phyloP scores from a whole-genome alignment of 2,888 invertebrate species.

The Ditula angustiorana region DNA sequence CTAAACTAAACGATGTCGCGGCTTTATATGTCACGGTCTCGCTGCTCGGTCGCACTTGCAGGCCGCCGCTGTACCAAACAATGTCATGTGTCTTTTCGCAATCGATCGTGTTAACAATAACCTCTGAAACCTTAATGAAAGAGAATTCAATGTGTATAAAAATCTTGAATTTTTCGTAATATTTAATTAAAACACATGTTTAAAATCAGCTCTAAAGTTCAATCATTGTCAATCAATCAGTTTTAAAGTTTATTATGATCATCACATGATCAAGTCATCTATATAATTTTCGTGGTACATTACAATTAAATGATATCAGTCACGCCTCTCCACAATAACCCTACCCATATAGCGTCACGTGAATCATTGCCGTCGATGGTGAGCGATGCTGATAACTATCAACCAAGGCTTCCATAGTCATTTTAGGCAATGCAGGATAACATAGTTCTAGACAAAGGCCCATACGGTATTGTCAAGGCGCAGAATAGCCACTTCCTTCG shows the following conservation, averaged over 20 bases:
- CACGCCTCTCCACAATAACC: slow-evolving; percentile 24
- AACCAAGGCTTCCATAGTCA: slow-evolving; percentile 43
- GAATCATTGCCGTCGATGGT: slow-evolving; percentile 14
- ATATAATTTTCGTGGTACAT: not conserved
- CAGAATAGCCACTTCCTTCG: slow-evolving; percentile 84
- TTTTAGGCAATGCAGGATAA: slow-evolving; percentile 76
- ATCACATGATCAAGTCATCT: not conserved
- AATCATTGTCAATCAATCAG: too few species aligned
- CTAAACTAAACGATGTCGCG: slow-evolving; percentile 16
- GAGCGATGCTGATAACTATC: slow-evolving; percentile 22
- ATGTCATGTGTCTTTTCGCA: slow-evolving; percentile 82
- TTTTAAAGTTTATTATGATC: too few species aligned
- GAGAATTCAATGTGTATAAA: not conserved
- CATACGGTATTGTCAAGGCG: slow-evolving; percentile 84
- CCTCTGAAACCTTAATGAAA: slow-evolving; percentile 2
- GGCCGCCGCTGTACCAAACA: slow-evolving; percentile 79
- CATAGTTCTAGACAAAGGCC: slow-evolving; percentile 78
- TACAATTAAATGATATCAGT: slow-evolving; percentile 28
- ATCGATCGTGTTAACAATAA: slow-evolving; percentile 69
- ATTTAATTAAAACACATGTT: not conserved
- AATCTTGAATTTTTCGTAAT: too few species aligned
- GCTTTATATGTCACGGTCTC: slow-evolving; percentile 80
- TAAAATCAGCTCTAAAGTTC: not conserved
- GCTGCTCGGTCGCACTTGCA: slow-evolving; percentile 82
- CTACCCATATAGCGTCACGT: slow-evolving; percentile 28